Conservation (phyloP, 1,140 invertebrate species). For the Drosophila pandora region DNA sequence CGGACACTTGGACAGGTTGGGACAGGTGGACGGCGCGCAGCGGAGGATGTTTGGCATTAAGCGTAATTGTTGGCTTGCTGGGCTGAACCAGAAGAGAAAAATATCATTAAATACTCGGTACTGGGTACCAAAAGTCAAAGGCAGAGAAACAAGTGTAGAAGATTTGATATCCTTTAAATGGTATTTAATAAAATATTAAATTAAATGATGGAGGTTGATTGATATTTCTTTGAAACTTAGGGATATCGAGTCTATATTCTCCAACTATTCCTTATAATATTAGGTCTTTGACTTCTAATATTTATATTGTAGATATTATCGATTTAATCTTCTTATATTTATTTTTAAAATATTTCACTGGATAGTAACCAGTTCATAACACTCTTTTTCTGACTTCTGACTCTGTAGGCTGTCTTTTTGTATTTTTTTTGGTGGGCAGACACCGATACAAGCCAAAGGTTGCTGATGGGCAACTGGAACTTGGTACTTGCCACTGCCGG, state of each 20-base stretch:
- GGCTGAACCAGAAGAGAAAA: conserved; percentile 40
- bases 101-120: conserved; percentile 79
- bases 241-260: too few species aligned
- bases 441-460: conserved; percentile 66
- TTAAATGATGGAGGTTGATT: too few species aligned
- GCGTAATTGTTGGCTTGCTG: conserved; percentile 76
- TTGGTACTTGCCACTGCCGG: conserved; percentile 65
- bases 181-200: background rate
- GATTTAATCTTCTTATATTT: background rate
- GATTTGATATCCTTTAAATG: conserved; percentile 18
- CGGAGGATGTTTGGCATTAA: conserved; percentile 78
- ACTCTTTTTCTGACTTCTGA: background rate
- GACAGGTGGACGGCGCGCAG: conserved; percentile 33
- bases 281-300: too few species aligned
- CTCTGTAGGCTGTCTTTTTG: too few species aligned
- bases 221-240: too few species aligned
- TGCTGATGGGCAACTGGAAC: conserved; percentile 72
- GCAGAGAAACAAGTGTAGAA: conserved; percentile 62
- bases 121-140: conserved; percentile 48
- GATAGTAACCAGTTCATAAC: background rate
- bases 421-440: conserved; percentile 50
- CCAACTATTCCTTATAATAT: too few species aligned
- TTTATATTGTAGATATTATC: background rate
- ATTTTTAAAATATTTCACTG: background rate
- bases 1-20: conserved; percentile 9